Evolutionary conservation across 2,888 invertebrate genomes (phyloP), one percentile per base, ranked within the genome.

Genomic region (Notodromas monacha): DNA sequence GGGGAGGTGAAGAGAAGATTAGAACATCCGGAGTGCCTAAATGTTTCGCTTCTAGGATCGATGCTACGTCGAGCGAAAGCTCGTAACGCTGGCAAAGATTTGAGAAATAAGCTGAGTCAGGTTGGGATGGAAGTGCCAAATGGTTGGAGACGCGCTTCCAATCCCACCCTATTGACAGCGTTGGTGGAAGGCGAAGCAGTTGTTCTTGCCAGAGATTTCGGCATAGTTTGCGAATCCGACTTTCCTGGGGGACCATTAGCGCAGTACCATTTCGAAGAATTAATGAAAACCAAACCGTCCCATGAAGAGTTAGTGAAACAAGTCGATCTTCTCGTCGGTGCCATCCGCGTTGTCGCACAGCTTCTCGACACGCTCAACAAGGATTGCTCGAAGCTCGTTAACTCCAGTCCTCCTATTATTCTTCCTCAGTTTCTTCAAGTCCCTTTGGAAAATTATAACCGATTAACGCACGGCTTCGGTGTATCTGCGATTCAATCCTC

Each of bases 381-480:
- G 12, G 27, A 27, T 27, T 13, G 27, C 8, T 8, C 8, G 6
- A n/a, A n/a, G 5, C 12, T 27, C 11, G 10, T n/a, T 13, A n/a
- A 27, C 27, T 12, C 27, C 6, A 27, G 12, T 27, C 27, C 27
- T 13, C 8, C 27, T 5, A 5, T 13, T 5, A 6, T 2, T 10
- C 14, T n/a, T 10, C 8, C 8, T 8, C 11, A 45, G 8, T 41
- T 39, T 32, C 48, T 53, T 15, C 52, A 52, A 40, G 41, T 47
- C 35, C 46, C 48, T 35, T 41, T 52, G 33, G 50, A 50, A 12
- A 49, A 53, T 37, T 56, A 57, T 42, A 52, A 51, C 30, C 43
- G 56, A 37, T 51, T 55, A 27, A 56, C 55, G 3, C 56, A 56
- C 42, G 56, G 56, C 8, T 57, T 56, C 39, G 56, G 56, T 12